Percentiles rank a stretch among this genome's conserved stretches.
phyloP scores from a whole-genome alignment of 2,797 vertebrate genomes.

The Chaetophractus vellerosus region DNA sequence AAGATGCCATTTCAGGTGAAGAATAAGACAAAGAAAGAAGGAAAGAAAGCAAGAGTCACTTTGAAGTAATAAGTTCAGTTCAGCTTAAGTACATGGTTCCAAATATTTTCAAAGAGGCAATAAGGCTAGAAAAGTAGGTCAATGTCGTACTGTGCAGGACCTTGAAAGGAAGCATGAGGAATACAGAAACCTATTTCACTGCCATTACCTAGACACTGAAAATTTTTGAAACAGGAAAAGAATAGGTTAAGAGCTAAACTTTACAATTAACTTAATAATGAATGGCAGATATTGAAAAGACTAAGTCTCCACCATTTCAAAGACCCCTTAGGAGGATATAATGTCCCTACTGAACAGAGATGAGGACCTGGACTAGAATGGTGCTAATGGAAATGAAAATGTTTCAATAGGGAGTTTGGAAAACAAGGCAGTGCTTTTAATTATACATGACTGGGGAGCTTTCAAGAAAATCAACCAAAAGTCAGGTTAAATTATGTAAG shows the following conservation, averaged over 20 bases:
- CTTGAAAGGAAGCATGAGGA: not conserved
- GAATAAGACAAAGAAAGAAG: no score
- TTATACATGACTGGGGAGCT: not conserved
- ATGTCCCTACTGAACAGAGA: not conserved
- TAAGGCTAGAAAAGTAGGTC: not conserved
- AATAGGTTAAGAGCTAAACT: fast-evolving
- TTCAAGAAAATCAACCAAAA: not conserved
- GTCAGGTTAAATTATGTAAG: fast-evolving
- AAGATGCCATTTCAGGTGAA: not conserved
- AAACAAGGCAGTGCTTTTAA: not conserved
- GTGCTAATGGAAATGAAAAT: not conserved
- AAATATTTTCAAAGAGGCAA: not conserved
- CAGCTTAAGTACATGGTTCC: not conserved
- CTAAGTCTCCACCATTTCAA: not conserved
- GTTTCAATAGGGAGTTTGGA: not conserved
- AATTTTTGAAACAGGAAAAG: not conserved
- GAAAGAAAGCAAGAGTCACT: not conserved
- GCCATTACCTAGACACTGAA: not conserved
- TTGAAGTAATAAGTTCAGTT: not conserved
- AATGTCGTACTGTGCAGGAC: fast-evolving
- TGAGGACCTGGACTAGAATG: not conserved
- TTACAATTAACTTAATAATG: not conserved
- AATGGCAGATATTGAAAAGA: not conserved
- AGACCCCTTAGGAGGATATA: not conserved
- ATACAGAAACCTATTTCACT: no score